Evolutionary conservation across 2,888 invertebrate genomes (phyloP).

Genomic region (Ceraclea dissimilis): DNA sequence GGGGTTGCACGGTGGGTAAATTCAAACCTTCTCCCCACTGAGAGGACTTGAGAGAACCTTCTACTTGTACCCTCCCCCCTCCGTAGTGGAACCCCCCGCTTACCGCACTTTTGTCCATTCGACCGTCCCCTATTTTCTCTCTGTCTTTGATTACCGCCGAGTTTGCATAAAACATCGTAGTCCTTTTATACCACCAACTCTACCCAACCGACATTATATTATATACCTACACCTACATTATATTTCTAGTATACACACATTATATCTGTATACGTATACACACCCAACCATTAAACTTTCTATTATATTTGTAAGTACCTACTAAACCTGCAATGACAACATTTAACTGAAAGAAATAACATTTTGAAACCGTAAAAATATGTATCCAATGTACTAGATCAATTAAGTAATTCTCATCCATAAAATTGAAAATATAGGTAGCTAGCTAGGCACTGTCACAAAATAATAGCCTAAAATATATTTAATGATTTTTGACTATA

Average conservation of each 20-base stretch:
- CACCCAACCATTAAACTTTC: no score
- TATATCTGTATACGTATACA: not conserved
- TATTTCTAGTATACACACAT: not conserved
- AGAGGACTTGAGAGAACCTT: constrained; percentile 2
- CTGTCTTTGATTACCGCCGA: constrained; percentile 21
- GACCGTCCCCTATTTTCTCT: constrained; percentile 17
- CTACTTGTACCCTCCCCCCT: not conserved
- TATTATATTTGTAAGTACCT: no score
- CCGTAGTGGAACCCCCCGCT: constrained; percentile 4
- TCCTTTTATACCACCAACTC: constrained; percentile 1
- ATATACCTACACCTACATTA: not conserved
- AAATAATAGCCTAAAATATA: no score
- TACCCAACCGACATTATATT: constrained; percentile 2
- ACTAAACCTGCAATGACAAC: no score
- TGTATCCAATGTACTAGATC: no score
- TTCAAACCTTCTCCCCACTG: constrained; percentile 1
- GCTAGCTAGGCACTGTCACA: no score
- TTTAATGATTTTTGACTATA: no score
- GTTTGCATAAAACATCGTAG: constrained; percentile 16
- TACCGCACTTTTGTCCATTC: constrained; percentile 7
- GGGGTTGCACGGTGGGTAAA: not conserved
- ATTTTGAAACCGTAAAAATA: no score
- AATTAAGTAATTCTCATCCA: no score
- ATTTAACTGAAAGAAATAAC: no score
- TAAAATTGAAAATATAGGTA: no score